These are phyloP conservation scores for Lasioglossum zephyrum DNA, from an alignment of 2,888 invertebrate genomes.

Conservation along the genomic window DNA sequence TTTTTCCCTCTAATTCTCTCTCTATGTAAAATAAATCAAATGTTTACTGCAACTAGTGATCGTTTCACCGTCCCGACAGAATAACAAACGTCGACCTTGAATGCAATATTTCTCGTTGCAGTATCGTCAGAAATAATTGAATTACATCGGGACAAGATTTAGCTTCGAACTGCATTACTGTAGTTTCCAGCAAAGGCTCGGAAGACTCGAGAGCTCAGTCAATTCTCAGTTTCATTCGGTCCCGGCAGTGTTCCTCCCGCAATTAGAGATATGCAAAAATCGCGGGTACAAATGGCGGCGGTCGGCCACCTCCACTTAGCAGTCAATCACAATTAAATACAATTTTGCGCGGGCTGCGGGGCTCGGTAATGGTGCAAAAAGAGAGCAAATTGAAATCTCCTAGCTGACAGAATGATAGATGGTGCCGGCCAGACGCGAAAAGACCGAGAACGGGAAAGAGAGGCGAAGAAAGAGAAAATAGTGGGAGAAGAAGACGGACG, in stretches of 20 bases:
- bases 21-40: not conserved
- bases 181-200: not conserved
- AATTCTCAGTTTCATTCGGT: conserved; percentile 36
- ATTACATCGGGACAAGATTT: not conserved
- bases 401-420: conserved; percentile 83
- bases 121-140: not conserved
- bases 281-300: conserved; percentile 75
- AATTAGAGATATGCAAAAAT: conserved; percentile 78
- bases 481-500: not conserved
- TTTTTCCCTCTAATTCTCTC: no score
- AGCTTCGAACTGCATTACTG: not conserved
- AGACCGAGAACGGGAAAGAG: conserved; percentile 52
- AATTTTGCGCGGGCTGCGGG: conserved; percentile 80
- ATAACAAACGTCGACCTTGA: not conserved
- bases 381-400: conserved; percentile 83
- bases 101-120: not conserved
- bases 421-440: conserved; percentile 69
- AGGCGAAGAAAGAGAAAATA: conserved; percentile 19
- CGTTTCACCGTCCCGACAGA: not conserved
- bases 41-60: no score
- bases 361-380: conserved; percentile 81
- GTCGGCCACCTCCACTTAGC: conserved; percentile 79
- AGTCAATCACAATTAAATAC: conserved; percentile 84
- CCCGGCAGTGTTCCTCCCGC: conserved; percentile 61
- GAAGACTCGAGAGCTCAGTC: not conserved